Base-by-base conservation (phyloP, 1,140 invertebrate species). In the Drosophila insularis region DNA sequence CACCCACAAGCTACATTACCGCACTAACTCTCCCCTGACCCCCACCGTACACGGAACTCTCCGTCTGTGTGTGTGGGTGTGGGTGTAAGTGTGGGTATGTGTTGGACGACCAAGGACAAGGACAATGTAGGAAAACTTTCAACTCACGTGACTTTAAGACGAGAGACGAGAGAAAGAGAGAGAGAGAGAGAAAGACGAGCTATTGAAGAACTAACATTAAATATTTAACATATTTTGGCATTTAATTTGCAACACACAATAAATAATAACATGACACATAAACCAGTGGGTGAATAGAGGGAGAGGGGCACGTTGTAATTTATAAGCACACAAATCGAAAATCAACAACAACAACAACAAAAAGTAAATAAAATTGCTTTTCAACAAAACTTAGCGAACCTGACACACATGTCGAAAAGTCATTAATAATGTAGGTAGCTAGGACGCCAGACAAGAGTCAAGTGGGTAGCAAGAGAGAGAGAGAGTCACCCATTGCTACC, bases 331-430 rank as follows among this genome's bases (percentile, higher is more conserved):
- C 70, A 65, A 87, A 79, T 87, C 76, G 84, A 70, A 68, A 67
- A 66, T 71, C 65, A 67, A 61, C 59, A 46, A 60, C 32, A 69
- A 70, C 43, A n/a, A 54, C n/a, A n/a, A n/a, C n/a, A 68, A 84
- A 80, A 89, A 89, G 82, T 89, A 89, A 89, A 84, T 89, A 89
- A 89, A 89, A 89, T 89, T 80, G 85, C 77, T 89, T 89, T 89
- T 89, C 84, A 89, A 84, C 84, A 61, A 89, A 89, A 89, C 80
- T 84, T 89, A 68, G 65, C 80, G 80, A 89, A 80, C 77, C 85
- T 89, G 84, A 87, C 84, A 87, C 84, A 89, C 84, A 89, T 89
- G 84, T 89, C 84, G 80, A 84, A 63, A 66, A 80, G 84, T 84
- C 84, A 89, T 89, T 89, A 89, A 89, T 89, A 89, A 89, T 89